Evolutionary conservation across 1,140 invertebrate genomes (phyloP).

Genomic region (Ephestia elutella): DNA sequence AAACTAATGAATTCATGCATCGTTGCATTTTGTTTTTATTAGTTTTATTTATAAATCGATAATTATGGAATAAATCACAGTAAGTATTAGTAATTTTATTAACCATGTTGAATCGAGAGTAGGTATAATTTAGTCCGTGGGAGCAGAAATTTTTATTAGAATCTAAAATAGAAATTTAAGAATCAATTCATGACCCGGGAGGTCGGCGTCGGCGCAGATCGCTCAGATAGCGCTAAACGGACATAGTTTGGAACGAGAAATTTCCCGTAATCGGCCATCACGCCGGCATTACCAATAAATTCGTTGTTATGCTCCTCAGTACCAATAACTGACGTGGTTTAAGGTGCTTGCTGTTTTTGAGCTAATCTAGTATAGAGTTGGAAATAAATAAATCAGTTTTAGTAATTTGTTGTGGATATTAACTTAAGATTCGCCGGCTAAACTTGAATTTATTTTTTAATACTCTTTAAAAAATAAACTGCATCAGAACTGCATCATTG

Average conservation of each 20-base stretch:
- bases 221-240: slow-evolving; percentile 37
- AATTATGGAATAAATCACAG: too few relatives aligned
- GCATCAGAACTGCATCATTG: too few relatives aligned
- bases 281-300: slow-evolving; percentile 61
- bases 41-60: too few relatives aligned
- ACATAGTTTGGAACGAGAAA: slow-evolving; percentile 29
- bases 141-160: slow-evolving; percentile 6
- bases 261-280: slow-evolving; percentile 47
- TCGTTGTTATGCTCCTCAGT: slow-evolving; percentile 45
- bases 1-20: too few relatives aligned
- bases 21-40: too few relatives aligned
- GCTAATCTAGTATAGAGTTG: slow-evolving; percentile 25
- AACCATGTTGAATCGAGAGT: too few relatives aligned
- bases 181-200: slow-evolving; percentile 60
- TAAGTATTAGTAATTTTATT: too few relatives aligned
- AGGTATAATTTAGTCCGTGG: not conserved
- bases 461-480: too few relatives aligned
- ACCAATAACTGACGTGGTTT: slow-evolving; percentile 48
- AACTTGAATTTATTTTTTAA: too few relatives aligned
- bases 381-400: too few relatives aligned
- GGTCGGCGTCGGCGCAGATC: slow-evolving; percentile 39
- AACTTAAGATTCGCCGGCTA: too few relatives aligned
- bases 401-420: too few relatives aligned
- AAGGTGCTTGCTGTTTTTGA: slow-evolving; percentile 26
- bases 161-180: slow-evolving; percentile 48